Conservation (phyloP, 2,888 invertebrate genomes). For the Kuschelorhynchus macadamiae region DNA sequence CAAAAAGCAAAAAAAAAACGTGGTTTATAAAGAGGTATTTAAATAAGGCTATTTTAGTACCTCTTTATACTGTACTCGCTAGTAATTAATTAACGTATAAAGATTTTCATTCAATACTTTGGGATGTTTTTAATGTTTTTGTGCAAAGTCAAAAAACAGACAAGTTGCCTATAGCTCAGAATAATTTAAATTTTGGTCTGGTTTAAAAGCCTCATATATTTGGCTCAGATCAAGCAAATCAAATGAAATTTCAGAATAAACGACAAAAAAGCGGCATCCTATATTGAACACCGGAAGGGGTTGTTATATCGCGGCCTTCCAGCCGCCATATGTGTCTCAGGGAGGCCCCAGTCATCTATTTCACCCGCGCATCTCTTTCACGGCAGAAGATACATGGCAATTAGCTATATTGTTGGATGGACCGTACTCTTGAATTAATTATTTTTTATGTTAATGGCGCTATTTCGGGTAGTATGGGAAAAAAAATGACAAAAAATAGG, state of each 20-base stretch:
- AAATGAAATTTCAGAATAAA: not conserved
- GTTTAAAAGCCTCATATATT: too few species aligned
- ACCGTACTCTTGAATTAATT: constrained; percentile 46
- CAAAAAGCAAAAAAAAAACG: too few species aligned
- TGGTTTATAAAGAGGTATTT: too few species aligned
- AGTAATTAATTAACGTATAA: too few species aligned
- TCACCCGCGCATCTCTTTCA: constrained; percentile 33
- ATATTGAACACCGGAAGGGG: constrained; percentile 37
- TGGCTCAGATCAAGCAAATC: too few species aligned
- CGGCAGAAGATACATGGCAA: constrained; percentile 34
- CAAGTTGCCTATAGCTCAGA: too few species aligned
- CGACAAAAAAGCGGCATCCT: constrained; percentile 16
- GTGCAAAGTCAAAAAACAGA: too few species aligned
- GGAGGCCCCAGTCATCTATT: constrained; percentile 35
- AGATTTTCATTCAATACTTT: too few species aligned
- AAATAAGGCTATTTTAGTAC: too few species aligned
- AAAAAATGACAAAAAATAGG: constrained; percentile 39
- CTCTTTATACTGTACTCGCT: too few species aligned
- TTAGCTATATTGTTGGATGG: constrained; percentile 40
- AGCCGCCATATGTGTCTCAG: constrained; percentile 44
- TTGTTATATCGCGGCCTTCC: constrained; percentile 39
- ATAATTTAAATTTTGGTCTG: too few species aligned
- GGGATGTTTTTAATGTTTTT: too few species aligned
- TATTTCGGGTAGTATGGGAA: constrained; percentile 44
- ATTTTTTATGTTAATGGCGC: constrained; percentile 48